Percentiles rank a stretch among this genome's conserved stretches.
Evolutionary conservation across 2,888 invertebrate species (phyloP).

Genomic region (Miltochrista miniata): DNA sequence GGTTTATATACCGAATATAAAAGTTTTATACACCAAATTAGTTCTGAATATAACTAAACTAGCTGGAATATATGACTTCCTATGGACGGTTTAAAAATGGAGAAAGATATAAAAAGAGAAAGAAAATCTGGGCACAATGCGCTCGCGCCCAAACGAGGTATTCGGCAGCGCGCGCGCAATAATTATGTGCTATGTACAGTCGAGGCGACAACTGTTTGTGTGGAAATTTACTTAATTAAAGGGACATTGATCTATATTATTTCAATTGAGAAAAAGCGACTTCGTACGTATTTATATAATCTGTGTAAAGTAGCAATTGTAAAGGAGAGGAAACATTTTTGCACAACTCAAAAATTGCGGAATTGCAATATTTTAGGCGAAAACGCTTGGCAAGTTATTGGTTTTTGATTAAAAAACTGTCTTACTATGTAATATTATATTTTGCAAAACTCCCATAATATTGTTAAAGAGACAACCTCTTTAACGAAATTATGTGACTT

Average conservation of each 20-base stretch:
- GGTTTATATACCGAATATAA: slow-evolving; percentile 55
- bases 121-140: slow-evolving; percentile 66
- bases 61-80: slow-evolving; percentile 69
- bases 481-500: no score
- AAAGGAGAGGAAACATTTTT: no score
- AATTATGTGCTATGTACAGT: slow-evolving; percentile 66
- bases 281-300: no score
- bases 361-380: no score
- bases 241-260: background rate
- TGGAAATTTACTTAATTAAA: background rate
- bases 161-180: slow-evolving; percentile 58
- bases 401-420: no score
- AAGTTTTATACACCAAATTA: slow-evolving; percentile 71
- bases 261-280: no score
- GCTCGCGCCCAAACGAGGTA: slow-evolving; percentile 65
- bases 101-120: slow-evolving; percentile 60
- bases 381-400: no score
- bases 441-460: no score
- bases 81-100: slow-evolving; percentile 65
- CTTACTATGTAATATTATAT: no score
- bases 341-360: no score
- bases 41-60: slow-evolving; percentile 62
- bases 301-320: background rate
- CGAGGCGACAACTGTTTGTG: slow-evolving; percentile 32
- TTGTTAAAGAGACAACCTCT: no score